Percentiles rank a stretch among this genome's conserved stretches.
Conservation (phyloP, 2,113 vertebrate genomes). For the Apaloderma vittatum region DNA sequence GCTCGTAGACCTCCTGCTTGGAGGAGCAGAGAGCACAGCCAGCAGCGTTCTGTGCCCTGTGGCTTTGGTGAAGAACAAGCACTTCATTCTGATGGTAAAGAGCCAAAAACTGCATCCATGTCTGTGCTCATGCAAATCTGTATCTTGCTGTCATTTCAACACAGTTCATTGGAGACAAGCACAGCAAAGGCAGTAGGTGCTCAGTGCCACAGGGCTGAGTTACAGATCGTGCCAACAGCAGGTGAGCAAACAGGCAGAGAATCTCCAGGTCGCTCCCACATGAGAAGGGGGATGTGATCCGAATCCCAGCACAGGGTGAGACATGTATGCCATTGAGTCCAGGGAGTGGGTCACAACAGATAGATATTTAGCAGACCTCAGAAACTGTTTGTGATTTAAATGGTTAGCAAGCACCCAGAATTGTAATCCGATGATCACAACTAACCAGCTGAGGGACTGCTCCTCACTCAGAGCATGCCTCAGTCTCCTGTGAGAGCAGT, state of each 20-base stretch:
- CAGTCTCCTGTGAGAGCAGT: too few relatives aligned
- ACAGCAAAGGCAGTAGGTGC: background rate
- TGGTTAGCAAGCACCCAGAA: background rate
- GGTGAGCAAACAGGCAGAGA: too few relatives aligned
- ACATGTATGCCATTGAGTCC: too few relatives aligned
- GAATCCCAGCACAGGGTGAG: background rate
- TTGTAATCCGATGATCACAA: background rate
- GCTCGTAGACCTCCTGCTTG: background rate
- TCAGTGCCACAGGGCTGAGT: background rate
- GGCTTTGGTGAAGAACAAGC: background rate
- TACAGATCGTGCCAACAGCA: background rate
- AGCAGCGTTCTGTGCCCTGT: background rate
- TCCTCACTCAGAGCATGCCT: too few relatives aligned
- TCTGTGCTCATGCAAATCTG: background rate
- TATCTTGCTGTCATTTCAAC: background rate
- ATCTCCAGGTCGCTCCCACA: background rate
- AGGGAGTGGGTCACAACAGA: background rate
- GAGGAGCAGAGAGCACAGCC: background rate
- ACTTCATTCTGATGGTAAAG: background rate
- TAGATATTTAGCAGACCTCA: background rate
- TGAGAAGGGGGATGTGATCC: background rate
- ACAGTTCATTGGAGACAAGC: background rate
- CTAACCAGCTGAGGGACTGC: background rate
- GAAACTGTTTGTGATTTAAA: background rate
- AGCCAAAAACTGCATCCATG: background rate